Base-by-base conservation (phyloP, 2,797 vertebrate genomes). In the Spondyliosoma cantharus region DNA sequence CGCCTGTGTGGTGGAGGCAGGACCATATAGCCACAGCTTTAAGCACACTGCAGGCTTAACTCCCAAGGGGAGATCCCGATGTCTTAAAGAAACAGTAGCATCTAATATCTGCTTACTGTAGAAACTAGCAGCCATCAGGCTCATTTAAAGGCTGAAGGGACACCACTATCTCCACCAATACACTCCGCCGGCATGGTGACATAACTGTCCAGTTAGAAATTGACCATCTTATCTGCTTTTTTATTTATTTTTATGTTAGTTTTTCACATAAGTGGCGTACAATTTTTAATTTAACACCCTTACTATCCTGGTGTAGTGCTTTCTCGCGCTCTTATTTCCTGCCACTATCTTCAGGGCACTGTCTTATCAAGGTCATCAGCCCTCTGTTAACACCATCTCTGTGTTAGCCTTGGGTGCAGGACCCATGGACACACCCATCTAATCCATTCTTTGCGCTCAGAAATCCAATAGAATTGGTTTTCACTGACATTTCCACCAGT, bases 1-100 rank as follows among this genome's bases (percentile, higher is more conserved):
- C 71, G 87, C 84, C 72, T 90, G 76, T 91, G 93, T 89, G 90
- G 91, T 85, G 76, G 82, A 90, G 87, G 88, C 90, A 78, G 79
- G 72, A 69, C 82, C 75, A 71, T 87, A 76, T 78, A 87, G 83
- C 68, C 61, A 52, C 81, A 87, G 90, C 89, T 91, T 81, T 85
- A 91, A 84, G 83, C 71, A 77, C 78, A 87, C 87, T 86, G 84
- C 82, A 86, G 81, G 75, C 86, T 81, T 69, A 11, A 61, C 78
- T 86, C 84, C 78, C 83, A 73, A 25, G 61, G 78, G 89, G 87
- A 90, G 84, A 91, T 86, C 86, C 90, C 82, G 48, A 73, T 49
- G 62, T 83, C 84, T 89, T 89, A 86, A 90, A 91, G 87, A 60
- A 86, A 86, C 82, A 80, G 74, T 61, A 74, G 68, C 59, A 46